Base-by-base conservation (phyloP, 2,113 vertebrate genomes). In the Syrrhaptes paradoxus region DNA sequence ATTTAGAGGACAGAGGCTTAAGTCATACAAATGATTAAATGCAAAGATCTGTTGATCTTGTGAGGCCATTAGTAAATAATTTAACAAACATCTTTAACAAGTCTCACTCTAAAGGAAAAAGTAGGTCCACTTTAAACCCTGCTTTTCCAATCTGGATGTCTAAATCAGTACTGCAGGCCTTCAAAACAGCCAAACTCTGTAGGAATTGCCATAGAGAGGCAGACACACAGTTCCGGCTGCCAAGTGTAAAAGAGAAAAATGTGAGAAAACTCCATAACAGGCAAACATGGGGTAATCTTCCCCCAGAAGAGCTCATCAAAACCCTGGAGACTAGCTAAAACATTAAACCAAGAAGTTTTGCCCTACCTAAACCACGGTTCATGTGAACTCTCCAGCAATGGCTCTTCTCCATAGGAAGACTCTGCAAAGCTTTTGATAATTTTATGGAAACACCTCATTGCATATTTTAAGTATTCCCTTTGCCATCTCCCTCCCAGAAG, bases 201-300 rank as follows among this genome's bases (percentile, higher is more conserved):
- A 74, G 75, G 66, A 84, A 90, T 80, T 88, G 76, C 67, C 95
- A 88, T 9, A 19, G 74, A 93, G 72, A 73, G 16, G 58, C 72
- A 81, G 58, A 83, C 20, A 11, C 10, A 18, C 78, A 81, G 31
- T 19, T 87, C 49, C 85, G 81, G 61, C 66, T 93, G 90, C 90
- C 85, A 93, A 95, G 78, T 25, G 28, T 55, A 48, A 85, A 89
- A 68, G 78, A 65, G 59, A 87, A 90, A 93, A 96, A 93, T 29
- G 46, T 65, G 87, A 95, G 93, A 85, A 90, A 90, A 67, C 72
- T 74, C 76, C 25, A 0, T 48, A 86, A 75, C 46, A 95, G 87
- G 74, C 78, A 94, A 93, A 85, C 46, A 22, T 3, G 7, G 86
- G 36, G 55, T 59, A 70, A 95, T 26, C 68, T 83, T 83, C 48